These are phyloP conservation scores for Bubo blakistoni DNA, from an alignment of 2,113 vertebrate genomes.

Conservation along the genomic window DNA sequence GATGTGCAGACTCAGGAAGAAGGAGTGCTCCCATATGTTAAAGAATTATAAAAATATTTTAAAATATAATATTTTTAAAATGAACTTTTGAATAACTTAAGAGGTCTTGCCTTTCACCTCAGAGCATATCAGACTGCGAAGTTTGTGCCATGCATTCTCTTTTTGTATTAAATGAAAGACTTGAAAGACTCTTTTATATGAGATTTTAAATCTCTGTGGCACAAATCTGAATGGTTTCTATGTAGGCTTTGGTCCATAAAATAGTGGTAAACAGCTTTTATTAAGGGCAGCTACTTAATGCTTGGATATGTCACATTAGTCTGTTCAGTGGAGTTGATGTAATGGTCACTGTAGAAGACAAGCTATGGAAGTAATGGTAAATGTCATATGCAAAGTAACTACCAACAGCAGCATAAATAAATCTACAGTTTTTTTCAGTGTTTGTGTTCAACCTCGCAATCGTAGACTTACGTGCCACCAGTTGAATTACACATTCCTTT, in stretches of 20 bases:
- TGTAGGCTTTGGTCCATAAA: not conserved
- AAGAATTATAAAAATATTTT: not conserved
- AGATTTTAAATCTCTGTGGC: not conserved
- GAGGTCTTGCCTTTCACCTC: not conserved
- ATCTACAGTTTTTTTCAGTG: not conserved
- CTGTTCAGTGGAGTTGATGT: not conserved
- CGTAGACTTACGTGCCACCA: not conserved
- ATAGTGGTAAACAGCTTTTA: not conserved
- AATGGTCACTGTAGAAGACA: not conserved
- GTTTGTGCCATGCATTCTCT: not conserved
- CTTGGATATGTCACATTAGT: not conserved
- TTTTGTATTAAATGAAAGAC: not conserved
- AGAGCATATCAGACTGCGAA: not conserved
- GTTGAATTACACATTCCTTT: not conserved
- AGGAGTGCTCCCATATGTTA: not conserved
- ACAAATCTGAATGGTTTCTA: not conserved
- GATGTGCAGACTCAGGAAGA: not conserved
- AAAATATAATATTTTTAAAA: not conserved
- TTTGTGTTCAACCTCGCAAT: not conserved
- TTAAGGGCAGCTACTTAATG: not conserved
- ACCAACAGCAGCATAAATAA: not conserved
- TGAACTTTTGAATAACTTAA: not conserved
- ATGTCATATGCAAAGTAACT: not conserved
- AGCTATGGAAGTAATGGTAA: not conserved
- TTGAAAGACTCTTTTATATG: not conserved